Conservation (phyloP, 2,797 vertebrate genomes). For the Etheostoma perlongum region DNA sequence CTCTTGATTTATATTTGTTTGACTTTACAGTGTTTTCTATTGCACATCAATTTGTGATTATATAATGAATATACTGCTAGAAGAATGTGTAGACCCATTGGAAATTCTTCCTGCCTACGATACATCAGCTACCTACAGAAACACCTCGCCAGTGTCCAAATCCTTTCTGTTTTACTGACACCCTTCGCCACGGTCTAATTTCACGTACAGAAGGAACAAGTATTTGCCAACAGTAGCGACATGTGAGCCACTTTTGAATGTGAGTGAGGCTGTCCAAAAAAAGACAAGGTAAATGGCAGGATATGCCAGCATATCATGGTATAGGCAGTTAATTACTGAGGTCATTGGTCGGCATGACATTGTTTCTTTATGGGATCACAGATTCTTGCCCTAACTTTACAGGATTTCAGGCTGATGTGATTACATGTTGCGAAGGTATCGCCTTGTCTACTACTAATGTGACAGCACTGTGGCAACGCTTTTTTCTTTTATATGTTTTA, state of each 20-base stretch:
- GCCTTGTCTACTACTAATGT: conserved; percentile 55
- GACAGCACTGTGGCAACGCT: conserved; percentile 42
- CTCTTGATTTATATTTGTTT: conserved; percentile 62
- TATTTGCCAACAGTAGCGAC: conserved; percentile 16
- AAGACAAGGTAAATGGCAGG: conserved; percentile 58
- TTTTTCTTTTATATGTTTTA: conserved; percentile 11
- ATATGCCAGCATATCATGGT: conserved; percentile 64
- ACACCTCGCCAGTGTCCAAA: conserved; percentile 9
- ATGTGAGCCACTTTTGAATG: conserved; percentile 50
- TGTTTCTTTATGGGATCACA: conserved; percentile 20
- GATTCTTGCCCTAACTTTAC: conserved; percentile 26
- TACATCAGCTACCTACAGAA: conserved; percentile 16
- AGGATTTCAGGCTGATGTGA: conserved; percentile 36
- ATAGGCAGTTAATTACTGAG: conserved; percentile 73
- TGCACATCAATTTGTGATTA: conserved; percentile 69
- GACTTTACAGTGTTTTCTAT: conserved; percentile 65
- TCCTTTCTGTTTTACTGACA: conserved; percentile 7
- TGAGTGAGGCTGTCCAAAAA: conserved; percentile 43
- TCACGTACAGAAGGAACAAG: conserved; percentile 41
- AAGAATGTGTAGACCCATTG: conserved; percentile 37
- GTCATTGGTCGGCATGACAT: conserved; percentile 58
- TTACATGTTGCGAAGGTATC: conserved; percentile 29
- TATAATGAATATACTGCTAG: conserved; percentile 59
- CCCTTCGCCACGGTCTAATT: conserved; percentile 19
- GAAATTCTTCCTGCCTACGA: conserved; percentile 36